These are phyloP conservation scores for Tetranychus truncatus DNA, from an alignment of 2,888 invertebrate genomes.

Conservation along the genomic window DNA sequence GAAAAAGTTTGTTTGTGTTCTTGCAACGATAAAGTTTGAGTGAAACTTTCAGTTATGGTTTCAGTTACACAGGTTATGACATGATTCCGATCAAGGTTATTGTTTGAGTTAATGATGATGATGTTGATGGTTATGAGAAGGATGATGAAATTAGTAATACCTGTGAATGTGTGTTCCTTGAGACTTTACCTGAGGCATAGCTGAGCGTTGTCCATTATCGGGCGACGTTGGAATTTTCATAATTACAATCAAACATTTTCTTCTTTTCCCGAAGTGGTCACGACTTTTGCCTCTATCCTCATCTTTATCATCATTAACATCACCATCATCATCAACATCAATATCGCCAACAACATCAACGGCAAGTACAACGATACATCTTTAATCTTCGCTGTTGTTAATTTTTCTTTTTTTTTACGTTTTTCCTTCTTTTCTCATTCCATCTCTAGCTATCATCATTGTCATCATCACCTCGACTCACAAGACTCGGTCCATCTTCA, in stretches of 20 bases:
- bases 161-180: not conserved
- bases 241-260: not conserved
- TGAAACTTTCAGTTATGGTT: too few species aligned
- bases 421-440: not conserved
- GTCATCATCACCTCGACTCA: not conserved
- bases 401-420: not conserved
- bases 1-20: too few species aligned
- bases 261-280: not conserved
- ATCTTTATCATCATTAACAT: not conserved
- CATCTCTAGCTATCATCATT: not conserved
- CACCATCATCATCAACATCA: not conserved
- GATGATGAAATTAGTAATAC: not conserved
- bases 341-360: not conserved
- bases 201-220: not conserved
- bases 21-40: too few species aligned
- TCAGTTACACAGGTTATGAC: too few species aligned
- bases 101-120: not conserved
- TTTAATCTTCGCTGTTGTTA: not conserved
- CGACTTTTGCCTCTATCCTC: not conserved
- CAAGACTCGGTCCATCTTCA: too few species aligned
- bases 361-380: not conserved
- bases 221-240: not conserved
- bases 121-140: not conserved
- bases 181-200: not conserved
- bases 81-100: too few species aligned